phyloP scores from a whole-genome alignment of 1,140 invertebrate genomes.

The Caenorhabditis latens region DNA sequence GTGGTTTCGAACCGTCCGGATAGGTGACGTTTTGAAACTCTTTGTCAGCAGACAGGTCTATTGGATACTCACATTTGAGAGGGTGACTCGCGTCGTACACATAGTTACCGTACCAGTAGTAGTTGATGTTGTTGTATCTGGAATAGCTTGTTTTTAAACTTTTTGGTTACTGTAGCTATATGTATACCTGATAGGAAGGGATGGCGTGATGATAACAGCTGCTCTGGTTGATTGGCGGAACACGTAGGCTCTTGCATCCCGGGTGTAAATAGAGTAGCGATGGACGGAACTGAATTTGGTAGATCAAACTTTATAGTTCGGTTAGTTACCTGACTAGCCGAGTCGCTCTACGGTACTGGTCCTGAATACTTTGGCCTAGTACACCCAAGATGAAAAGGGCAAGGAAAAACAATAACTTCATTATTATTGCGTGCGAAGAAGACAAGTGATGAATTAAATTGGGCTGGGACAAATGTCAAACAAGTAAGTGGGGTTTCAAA shows the following conservation, averaged over 20 bases:
- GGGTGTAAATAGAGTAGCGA: neutral
- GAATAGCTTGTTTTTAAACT: neutral
- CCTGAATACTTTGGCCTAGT: too few relatives aligned
- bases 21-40: neutral
- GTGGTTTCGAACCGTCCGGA: neutral
- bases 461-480: too few relatives aligned
- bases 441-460: too few relatives aligned
- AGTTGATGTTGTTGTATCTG: constrained; percentile 20
- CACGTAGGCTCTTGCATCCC: neutral
- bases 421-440: too few relatives aligned
- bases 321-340: too few relatives aligned
- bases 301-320: neutral
- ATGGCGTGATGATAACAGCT: neutral
- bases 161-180: neutral
- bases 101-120: constrained; percentile 34
- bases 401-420: too few relatives aligned
- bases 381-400: too few relatives aligned
- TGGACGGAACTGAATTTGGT: neutral
- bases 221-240: neutral
- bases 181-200: constrained; percentile 24
- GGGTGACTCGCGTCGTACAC: neutral
- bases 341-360: too few relatives aligned
- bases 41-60: neutral
- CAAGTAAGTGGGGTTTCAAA: too few relatives aligned
- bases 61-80: neutral